Percentiles rank a stretch among this genome's conserved stretches.
Evolutionary conservation across 2,113 vertebrate species (phyloP).

Genomic region (Aramus guarauna): DNA sequence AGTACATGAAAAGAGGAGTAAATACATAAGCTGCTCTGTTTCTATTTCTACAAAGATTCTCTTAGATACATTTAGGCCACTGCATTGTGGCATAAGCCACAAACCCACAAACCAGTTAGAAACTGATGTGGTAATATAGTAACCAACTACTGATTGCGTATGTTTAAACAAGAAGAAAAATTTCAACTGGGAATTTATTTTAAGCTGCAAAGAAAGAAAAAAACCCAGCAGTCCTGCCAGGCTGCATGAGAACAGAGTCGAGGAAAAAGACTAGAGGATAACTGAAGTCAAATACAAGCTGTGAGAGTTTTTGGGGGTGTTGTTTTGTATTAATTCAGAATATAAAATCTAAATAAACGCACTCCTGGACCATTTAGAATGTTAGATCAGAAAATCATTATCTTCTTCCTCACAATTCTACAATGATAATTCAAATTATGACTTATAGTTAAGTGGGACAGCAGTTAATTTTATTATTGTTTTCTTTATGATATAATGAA

Average conservation of each 20-base stretch:
- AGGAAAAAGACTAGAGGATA: neutral
- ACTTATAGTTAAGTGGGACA: neutral
- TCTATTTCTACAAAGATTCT: neutral
- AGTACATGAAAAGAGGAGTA: neutral
- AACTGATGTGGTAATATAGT: neutral
- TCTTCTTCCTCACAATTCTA: neutral
- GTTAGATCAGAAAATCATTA: neutral
- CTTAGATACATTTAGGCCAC: neutral
- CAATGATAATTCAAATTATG: neutral
- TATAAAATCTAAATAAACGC: neutral
- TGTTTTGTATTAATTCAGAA: neutral
- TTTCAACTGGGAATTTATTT: neutral
- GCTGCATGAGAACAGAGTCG: neutral
- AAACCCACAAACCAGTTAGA: neutral
- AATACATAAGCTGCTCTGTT: neutral
- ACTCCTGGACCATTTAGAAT: neutral
- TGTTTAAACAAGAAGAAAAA: neutral
- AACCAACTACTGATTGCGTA: neutral
- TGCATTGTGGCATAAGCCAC: neutral
- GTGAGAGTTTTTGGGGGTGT: neutral
- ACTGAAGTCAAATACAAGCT: neutral
- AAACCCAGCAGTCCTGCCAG: neutral
- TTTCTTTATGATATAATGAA: neutral
- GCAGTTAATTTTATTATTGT: neutral
- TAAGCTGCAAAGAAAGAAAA: neutral